Percentiles rank a stretch among this genome's conserved stretches.
Evolutionary conservation across 1,140 invertebrate genomes (phyloP).

Genomic region (Habropoda laboriosa): DNA sequence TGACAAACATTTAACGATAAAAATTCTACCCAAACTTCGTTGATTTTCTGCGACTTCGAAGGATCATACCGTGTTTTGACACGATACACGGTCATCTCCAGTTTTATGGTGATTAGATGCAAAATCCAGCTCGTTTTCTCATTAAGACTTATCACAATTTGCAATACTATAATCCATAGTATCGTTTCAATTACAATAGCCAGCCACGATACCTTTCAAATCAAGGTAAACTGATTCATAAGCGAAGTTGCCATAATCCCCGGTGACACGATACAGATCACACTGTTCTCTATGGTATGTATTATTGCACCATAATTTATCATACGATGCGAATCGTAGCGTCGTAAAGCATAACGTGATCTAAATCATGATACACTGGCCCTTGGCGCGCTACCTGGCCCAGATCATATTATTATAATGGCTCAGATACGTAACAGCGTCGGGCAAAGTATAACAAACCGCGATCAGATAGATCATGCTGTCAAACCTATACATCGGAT

Average conservation of each 20-base stretch:
- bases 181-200: neutral
- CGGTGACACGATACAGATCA: neutral
- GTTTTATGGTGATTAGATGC: neutral
- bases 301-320: slow-evolving; percentile 5
- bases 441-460: too few relatives aligned
- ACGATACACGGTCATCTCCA: neutral
- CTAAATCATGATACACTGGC: slow-evolving; percentile 5
- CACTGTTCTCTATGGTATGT: neutral
- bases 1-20: too few relatives aligned
- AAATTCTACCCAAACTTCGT: too few relatives aligned
- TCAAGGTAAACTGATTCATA: neutral
- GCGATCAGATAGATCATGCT: too few relatives aligned
- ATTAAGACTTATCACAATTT: neutral
- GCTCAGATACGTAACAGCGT: neutral
- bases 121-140: neutral
- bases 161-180: neutral
- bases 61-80: neutral
- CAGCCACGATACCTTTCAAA: neutral
- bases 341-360: neutral
- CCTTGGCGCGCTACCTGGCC: neutral
- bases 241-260: too few relatives aligned
- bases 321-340: neutral
- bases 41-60: neutral
- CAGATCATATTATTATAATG: neutral
- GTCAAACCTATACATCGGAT: neutral